Evolutionary conservation across 2,797 vertebrate species (phyloP).

Genomic region (Sparidentex hasta): DNA sequence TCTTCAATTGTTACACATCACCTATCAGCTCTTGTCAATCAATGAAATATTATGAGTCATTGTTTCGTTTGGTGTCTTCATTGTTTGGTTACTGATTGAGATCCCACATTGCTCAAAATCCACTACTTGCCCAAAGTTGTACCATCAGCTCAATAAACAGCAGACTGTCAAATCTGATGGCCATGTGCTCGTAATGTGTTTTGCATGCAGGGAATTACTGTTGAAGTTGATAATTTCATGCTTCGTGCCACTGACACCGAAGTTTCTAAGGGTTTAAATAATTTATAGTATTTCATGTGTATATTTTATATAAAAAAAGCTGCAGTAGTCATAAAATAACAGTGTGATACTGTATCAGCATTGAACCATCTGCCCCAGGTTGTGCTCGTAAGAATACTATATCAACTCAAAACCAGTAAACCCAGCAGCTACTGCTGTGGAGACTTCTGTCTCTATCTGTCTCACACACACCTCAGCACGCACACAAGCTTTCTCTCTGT

Average conservation of each 20-base stretch:
- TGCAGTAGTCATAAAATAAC: background rate
- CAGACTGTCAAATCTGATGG: slow-evolving; percentile 25
- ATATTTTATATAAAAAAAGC: slow-evolving; percentile 8
- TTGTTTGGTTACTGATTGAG: slow-evolving; percentile 1
- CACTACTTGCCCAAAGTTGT: background rate
- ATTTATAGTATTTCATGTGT: slow-evolving; percentile 7
- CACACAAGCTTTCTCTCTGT: background rate
- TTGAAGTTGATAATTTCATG: background rate
- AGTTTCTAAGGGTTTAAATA: slow-evolving; percentile 6
- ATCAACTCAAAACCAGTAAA: slow-evolving; percentile 12
- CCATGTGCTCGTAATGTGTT: slow-evolving; percentile 21
- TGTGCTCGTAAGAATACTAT: background rate
- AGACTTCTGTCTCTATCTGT: slow-evolving; percentile 9
- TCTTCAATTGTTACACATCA: slow-evolving; percentile 4
- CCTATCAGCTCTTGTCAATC: background rate
- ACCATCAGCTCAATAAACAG: slow-evolving; percentile 1
- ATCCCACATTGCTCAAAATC: slow-evolving; percentile 9
- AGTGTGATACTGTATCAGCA: background rate
- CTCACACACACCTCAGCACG: slow-evolving; percentile 11
- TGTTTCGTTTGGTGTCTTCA: slow-evolving; percentile 11
- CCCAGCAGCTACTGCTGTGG: slow-evolving; percentile 15
- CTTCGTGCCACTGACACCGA: background rate
- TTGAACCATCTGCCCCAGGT: slow-evolving; percentile 5
- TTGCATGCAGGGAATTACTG: slow-evolving; percentile 2
- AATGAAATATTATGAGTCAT: slow-evolving; percentile 2